A percentile compares a stretch with the other conserved stretches of the same genome.
phyloP scores from a whole-genome alignment of 2,888 invertebrate species.

The Rugalucina vietnamica region DNA sequence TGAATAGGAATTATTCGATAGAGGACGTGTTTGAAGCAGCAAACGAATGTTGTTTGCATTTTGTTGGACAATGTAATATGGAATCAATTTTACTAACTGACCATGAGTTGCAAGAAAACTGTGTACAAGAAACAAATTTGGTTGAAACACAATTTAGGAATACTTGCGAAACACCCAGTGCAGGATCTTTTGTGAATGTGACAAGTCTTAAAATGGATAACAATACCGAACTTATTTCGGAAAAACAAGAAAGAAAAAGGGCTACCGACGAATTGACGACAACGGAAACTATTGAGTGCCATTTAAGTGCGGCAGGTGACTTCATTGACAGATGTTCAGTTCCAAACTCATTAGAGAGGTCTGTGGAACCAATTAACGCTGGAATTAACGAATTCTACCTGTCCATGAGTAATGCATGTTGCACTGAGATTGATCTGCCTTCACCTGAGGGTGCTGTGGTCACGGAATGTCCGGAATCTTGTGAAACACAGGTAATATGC shows the following conservation, averaged over 20 bases:
- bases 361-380: neutral
- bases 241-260: neutral
- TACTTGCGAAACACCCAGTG: neutral
- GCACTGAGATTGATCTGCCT: neutral
- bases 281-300: too few species aligned
- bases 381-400: neutral
- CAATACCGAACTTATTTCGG: neutral
- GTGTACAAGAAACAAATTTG: neutral
- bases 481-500: slow-evolving; percentile 4
- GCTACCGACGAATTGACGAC: too few species aligned
- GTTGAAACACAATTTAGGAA: neutral
- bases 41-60: neutral
- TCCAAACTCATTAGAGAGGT: neutral
- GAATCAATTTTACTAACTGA: neutral
- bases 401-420: neutral
- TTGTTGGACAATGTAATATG: neutral
- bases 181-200: neutral
- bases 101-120: neutral
- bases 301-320: neutral
- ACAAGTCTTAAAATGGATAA: neutral
- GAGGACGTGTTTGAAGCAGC: neutral
- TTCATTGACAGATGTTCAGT: neutral
- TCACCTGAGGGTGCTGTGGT: neutral
- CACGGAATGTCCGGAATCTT: neutral
- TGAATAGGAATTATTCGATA: neutral